These are phyloP conservation scores for Cephus cinctus DNA, from an alignment of 1,140 invertebrate genomes.

Conservation along the genomic window DNA sequence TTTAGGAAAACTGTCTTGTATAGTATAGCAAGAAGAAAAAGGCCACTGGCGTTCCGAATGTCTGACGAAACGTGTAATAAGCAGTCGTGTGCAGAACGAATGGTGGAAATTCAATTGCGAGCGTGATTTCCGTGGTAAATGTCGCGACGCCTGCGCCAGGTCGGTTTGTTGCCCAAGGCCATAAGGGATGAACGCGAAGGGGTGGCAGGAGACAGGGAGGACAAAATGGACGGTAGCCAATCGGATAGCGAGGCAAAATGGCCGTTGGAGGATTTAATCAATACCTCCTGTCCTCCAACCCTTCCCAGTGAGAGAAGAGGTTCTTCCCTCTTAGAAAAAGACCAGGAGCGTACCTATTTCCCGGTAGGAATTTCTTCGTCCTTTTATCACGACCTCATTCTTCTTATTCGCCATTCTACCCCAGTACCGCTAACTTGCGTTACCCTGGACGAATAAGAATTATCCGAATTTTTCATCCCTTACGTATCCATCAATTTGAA, in stretches of 20 bases:
- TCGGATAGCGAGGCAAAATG: constrained; percentile 45
- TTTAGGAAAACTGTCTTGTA: too few species aligned
- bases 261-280: constrained; percentile 55
- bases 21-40: too few species aligned
- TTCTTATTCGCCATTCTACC: too few species aligned
- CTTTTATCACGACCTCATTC: too few species aligned
- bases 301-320: constrained; percentile 31
- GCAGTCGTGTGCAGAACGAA: constrained; percentile 8
- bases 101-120: constrained; percentile 36
- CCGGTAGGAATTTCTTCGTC: constrained; percentile 12
- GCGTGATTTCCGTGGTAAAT: constrained; percentile 37
- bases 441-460: too few species aligned
- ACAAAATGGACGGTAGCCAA: constrained; percentile 55
- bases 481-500: too few species aligned
- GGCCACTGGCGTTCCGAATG: too few species aligned
- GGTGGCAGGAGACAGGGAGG: constrained; percentile 17
- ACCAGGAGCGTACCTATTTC: constrained; percentile 39
- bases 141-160: constrained; percentile 41
- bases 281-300: constrained; percentile 43
- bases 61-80: constrained; percentile 15
- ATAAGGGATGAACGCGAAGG: constrained; percentile 1
- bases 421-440: too few species aligned
- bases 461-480: too few species aligned
- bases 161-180: neutral
- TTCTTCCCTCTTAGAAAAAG: too few species aligned